Evolutionary conservation across 2,888 invertebrate species (phyloP).

Genomic region (Mythimna ferrago): DNA sequence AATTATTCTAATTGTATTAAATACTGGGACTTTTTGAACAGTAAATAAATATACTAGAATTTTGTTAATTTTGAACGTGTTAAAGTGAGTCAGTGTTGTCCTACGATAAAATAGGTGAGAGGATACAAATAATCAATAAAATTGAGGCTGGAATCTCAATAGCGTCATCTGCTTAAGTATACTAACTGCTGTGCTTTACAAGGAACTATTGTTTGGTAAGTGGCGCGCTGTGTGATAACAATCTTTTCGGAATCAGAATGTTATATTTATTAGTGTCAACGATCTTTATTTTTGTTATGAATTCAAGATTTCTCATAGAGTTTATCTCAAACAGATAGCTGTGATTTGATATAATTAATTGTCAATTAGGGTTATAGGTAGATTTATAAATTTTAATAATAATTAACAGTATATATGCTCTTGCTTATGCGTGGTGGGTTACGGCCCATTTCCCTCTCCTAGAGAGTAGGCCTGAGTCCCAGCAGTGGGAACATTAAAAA

Average conservation of each 20-base stretch:
- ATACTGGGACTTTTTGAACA: neutral
- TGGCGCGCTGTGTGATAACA: neutral
- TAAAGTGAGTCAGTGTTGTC: slow-evolving; percentile 2
- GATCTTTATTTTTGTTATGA: neutral
- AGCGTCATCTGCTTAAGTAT: neutral
- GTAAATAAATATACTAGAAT: neutral
- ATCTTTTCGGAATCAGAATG: neutral
- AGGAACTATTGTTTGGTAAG: neutral
- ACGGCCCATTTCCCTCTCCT: too few relatives aligned
- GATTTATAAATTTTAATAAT: too few relatives aligned
- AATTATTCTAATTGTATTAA: too few relatives aligned
- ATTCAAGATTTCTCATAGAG: neutral
- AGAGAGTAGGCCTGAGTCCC: too few relatives aligned
- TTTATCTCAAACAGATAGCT: neutral
- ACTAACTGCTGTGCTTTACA: too few relatives aligned
- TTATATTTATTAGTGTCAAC: fast-evolving
- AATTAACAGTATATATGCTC: neutral
- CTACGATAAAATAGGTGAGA: neutral
- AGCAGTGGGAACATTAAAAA: too few relatives aligned
- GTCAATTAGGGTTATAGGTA: neutral
- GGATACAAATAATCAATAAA: neutral
- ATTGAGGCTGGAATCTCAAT: neutral
- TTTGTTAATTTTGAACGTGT: neutral
- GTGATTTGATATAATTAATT: neutral
- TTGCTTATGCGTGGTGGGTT: too few relatives aligned